Conservation (phyloP, 2,113 vertebrate genomes). For the Mesocricetus auratus region DNA sequence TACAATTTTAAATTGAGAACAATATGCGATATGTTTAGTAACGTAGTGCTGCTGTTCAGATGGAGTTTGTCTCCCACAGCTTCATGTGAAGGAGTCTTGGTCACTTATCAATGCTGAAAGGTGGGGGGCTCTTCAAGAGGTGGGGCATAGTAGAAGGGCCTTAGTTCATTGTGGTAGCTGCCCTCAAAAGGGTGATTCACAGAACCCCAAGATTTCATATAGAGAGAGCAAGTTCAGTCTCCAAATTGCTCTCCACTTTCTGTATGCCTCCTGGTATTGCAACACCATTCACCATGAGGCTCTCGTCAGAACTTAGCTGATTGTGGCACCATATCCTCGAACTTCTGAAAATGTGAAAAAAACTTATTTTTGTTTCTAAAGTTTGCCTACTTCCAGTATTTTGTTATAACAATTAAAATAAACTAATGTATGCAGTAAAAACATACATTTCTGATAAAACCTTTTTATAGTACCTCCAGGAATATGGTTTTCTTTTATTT, state of each 20-base stretch:
- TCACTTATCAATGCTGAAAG: background rate
- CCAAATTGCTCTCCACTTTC: background rate
- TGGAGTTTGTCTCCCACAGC: background rate
- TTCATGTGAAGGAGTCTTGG: background rate
- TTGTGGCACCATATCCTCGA: background rate
- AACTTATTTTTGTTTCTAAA: background rate
- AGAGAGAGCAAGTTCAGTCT: background rate
- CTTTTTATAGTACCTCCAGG: background rate
- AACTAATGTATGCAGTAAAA: background rate
- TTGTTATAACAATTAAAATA: background rate
- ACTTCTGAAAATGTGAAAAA: background rate
- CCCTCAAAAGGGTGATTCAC: background rate
- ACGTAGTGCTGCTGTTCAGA: background rate
- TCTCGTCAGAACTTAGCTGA: background rate
- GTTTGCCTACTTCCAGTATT: background rate
- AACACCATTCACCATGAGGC: background rate
- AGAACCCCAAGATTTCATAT: background rate
- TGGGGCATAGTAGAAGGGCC: background rate
- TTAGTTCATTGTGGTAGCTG: background rate
- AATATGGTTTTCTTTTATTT: slow-evolving; percentile 16
- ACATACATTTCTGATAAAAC: background rate
- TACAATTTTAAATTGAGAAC: background rate
- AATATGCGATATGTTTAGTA: background rate
- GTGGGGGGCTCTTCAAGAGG: background rate
- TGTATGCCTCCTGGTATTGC: too few relatives aligned